Percentiles rank a stretch among this genome's conserved stretches.
These are phyloP conservation scores for Notarius quadriscutis DNA, from an alignment of 2,113 vertebrate genomes.

Conservation along the genomic window DNA sequence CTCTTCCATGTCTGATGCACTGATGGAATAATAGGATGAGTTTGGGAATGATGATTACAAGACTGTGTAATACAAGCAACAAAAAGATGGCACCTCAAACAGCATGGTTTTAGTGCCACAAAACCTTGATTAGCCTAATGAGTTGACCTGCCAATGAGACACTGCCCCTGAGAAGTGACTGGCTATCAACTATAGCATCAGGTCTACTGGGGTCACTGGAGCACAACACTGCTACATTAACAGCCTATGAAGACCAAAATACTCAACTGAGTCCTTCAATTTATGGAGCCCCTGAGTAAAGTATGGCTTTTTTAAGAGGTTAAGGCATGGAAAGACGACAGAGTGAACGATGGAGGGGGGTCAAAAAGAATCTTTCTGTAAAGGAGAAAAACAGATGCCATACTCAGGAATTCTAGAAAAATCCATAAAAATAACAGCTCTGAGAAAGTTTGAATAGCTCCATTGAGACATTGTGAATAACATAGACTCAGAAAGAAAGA, in stretches of 20 bases:
- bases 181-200: background rate
- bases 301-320: slow-evolving; percentile 27
- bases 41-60: background rate
- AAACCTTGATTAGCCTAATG: slow-evolving; percentile 6
- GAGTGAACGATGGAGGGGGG: background rate
- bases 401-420: slow-evolving; percentile 74
- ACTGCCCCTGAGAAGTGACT: background rate
- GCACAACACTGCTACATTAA: background rate
- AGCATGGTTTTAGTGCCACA: background rate
- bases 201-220: slow-evolving; percentile 4
- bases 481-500: slow-evolving; percentile 72
- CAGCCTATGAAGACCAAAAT: slow-evolving; percentile 22
- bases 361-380: slow-evolving; percentile 53
- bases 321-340: slow-evolving; percentile 10
- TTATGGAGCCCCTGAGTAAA: slow-evolving; percentile 28
- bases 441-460: slow-evolving; percentile 74
- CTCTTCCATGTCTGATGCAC: background rate
- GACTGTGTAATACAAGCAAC: background rate
- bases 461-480: slow-evolving; percentile 77
- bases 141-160: background rate
- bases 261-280: background rate
- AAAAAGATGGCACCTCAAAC: background rate
- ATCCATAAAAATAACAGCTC: slow-evolving; percentile 71
- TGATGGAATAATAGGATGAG: background rate
- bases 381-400: slow-evolving; percentile 75